These are phyloP conservation scores for Stegodyphus dumicola DNA, from an alignment of 1,140 invertebrate species.

Conservation along the genomic window DNA sequence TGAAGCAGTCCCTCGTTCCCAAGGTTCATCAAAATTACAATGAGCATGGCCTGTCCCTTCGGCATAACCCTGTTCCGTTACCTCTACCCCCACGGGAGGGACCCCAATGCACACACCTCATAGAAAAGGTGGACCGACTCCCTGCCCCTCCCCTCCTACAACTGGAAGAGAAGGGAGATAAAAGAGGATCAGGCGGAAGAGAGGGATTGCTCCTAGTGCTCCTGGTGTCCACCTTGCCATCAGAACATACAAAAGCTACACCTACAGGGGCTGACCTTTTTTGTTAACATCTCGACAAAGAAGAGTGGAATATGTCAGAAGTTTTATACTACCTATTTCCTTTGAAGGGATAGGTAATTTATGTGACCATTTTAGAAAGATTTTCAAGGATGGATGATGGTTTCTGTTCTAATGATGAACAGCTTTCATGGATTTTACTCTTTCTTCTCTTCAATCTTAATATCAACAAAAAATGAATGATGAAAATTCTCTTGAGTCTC, in stretches of 20 bases:
- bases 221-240: constrained; percentile 46
- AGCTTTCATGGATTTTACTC: too few relatives aligned
- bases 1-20: constrained; percentile 56
- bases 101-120: constrained; percentile 51
- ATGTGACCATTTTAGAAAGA: too few relatives aligned
- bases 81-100: constrained; percentile 26
- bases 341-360: too few relatives aligned
- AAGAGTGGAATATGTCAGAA: constrained; percentile 4
- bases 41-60: constrained; percentile 52
- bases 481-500: too few relatives aligned
- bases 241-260: constrained; percentile 40
- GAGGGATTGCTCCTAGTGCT: constrained; percentile 38
- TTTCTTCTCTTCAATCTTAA: too few relatives aligned
- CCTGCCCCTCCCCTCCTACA: not conserved
- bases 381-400: too few relatives aligned
- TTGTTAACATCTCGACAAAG: not conserved
- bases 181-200: constrained; percentile 47
- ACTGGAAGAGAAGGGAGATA: constrained; percentile 9
- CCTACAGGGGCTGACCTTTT: constrained; percentile 32
- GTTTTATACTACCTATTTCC: not conserved
- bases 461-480: too few relatives aligned
- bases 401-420: too few relatives aligned
- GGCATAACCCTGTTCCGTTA: constrained; percentile 55
- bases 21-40: constrained; percentile 62
- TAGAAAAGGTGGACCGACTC: constrained; percentile 41